Conservation (phyloP, 2,797 vertebrate genomes). For the Semaprochilodus insignis region DNA sequence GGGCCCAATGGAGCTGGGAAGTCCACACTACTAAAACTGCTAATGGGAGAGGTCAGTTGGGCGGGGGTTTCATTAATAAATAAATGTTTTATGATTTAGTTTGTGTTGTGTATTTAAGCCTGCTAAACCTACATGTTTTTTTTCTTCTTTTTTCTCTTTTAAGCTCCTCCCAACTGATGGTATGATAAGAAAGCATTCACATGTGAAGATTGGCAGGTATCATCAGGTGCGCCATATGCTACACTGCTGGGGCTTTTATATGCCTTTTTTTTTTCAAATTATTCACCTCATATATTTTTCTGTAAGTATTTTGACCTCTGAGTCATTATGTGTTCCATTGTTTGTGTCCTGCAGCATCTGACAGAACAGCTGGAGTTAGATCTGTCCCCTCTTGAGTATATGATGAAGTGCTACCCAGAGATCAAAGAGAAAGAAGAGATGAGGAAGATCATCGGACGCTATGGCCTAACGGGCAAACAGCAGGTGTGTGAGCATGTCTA, state of each 20-base stretch:
- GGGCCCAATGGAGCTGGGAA: conserved; percentile 97
- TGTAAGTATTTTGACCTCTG: neutral
- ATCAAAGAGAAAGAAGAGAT: conserved; percentile 99
- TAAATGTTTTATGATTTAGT: neutral
- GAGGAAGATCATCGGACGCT: conserved; percentile 98
- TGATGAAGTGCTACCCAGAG: conserved; percentile 97
- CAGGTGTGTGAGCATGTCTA: conserved; percentile 77
- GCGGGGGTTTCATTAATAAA: neutral
- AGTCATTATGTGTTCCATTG: neutral
- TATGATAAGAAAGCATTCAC: conserved; percentile 98
- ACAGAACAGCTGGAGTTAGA: conserved; percentile 96
- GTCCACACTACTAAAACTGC: conserved; percentile 93
- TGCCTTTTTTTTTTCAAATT: no score
- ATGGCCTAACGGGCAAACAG: conserved; percentile 95
- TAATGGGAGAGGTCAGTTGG: conserved; percentile 90
- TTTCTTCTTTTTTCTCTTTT: neutral
- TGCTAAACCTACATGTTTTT: neutral
- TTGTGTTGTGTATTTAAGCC: neutral
- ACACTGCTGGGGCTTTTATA: no score
- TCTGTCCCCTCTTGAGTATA: conserved; percentile 95
- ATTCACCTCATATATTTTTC: neutral
- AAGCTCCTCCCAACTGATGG: conserved; percentile 93
- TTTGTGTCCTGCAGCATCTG: conserved; percentile 83
- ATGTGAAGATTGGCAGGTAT: conserved; percentile 97
- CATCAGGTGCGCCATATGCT: conserved; percentile 84